A percentile compares a stretch with the other conserved stretches of the same genome.
Conservation (phyloP, 2,888 invertebrate genomes). For the Hymenopus coronatus region DNA sequence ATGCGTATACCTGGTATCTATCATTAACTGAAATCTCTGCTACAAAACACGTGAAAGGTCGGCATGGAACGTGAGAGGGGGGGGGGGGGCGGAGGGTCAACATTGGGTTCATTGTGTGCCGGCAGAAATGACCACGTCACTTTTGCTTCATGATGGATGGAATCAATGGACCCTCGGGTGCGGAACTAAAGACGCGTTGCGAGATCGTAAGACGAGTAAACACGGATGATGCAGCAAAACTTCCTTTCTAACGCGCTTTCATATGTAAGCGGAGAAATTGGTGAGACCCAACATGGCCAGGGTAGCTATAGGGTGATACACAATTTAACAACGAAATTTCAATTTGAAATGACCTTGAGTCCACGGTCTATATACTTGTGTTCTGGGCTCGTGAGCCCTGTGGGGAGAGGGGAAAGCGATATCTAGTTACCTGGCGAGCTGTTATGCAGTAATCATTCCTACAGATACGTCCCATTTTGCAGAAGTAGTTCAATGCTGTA, state of each 20-base stretch:
- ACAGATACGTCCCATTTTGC: too few species aligned
- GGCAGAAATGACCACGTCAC: constrained; percentile 12
- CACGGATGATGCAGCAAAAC: constrained; percentile 10
- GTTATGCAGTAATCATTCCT: too few species aligned
- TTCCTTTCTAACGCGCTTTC: background rate
- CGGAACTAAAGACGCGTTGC: background rate
- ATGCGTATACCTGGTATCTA: background rate
- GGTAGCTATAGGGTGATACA: background rate
- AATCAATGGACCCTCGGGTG: background rate
- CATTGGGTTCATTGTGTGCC: background rate
- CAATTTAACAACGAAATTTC: background rate
- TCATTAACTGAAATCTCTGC: background rate
- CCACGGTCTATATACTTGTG: too few species aligned
- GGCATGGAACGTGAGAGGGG: background rate
- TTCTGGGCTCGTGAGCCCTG: too few species aligned
- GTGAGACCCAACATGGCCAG: background rate
- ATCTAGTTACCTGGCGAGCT: too few species aligned
- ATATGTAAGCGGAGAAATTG: background rate
- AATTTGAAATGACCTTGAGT: background rate
- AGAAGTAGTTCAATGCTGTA: too few species aligned
- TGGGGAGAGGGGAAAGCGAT: too few species aligned
- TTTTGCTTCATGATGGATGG: constrained; percentile 6
- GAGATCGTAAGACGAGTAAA: background rate
- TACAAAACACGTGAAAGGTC: background rate
- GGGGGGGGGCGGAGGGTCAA: background rate